Evolutionary conservation across 2,888 invertebrate species (phyloP).

Genomic region (Leptopilina myrica): DNA sequence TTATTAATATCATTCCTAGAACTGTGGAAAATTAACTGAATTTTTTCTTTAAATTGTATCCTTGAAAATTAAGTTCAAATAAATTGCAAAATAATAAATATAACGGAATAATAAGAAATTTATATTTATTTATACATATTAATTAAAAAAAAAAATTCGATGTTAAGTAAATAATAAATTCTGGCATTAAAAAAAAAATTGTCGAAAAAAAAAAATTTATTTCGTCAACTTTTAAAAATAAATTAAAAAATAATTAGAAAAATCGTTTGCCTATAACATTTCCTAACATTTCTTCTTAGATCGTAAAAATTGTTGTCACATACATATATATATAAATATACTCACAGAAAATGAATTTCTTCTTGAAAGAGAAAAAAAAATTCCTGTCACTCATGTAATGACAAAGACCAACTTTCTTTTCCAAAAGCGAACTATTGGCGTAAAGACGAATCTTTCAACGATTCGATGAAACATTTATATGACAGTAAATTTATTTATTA

Average conservation of each 20-base stretch:
- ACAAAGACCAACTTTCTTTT: conserved; percentile 75
- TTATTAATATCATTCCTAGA: neutral
- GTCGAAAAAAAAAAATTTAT: too few species aligned
- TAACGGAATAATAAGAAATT: too few species aligned
- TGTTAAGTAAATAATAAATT: too few species aligned
- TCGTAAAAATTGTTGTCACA: neutral
- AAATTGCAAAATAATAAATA: too few species aligned
- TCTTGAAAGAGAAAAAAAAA: conserved; percentile 8
- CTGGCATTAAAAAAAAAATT: too few species aligned
- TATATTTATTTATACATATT: too few species aligned
- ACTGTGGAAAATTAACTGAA: neutral
- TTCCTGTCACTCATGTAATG: conserved; percentile 69
- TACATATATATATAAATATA: neutral
- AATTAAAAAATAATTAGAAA: neutral
- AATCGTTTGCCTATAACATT: too few species aligned
- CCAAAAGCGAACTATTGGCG: conserved; percentile 69
- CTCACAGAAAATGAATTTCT: conserved; percentile 26
- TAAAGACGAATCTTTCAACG: conserved; percentile 68
- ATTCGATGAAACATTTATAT: conserved; percentile 74
- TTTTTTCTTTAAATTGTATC: too few species aligned
- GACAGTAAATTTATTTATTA: neutral
- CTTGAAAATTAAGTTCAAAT: too few species aligned
- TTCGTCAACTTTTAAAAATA: too few species aligned
- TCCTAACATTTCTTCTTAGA: too few species aligned
- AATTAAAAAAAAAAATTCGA: too few species aligned